Percentiles rank a stretch among this genome's conserved stretches.
These are phyloP conservation scores for Pygathrix nemaeus DNA, from an alignment of 2,113 vertebrate species.

Conservation along the genomic window DNA sequence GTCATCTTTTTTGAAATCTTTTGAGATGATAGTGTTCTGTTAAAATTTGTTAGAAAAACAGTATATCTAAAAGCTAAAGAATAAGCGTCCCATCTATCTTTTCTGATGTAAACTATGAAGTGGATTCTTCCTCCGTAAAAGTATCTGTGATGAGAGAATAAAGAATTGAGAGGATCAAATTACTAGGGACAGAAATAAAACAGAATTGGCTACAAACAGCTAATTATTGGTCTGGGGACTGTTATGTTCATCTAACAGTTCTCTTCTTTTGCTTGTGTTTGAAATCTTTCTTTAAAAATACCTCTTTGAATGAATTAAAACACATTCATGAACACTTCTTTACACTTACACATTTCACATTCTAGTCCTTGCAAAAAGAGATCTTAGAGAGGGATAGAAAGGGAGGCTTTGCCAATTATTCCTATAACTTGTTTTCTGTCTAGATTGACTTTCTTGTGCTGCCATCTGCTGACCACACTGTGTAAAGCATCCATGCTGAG, in stretches of 20 bases:
- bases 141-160: background rate
- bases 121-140: background rate
- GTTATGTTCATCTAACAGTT: background rate
- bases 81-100: background rate
- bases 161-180: background rate
- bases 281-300: background rate
- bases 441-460: background rate
- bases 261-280: background rate
- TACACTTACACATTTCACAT: background rate
- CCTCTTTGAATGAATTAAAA: background rate
- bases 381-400: background rate
- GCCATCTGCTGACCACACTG: constrained; percentile 45
- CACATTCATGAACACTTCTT: background rate
- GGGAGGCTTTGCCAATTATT: rapidly evolving
- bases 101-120: background rate
- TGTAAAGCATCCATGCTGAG: background rate
- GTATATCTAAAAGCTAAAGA: background rate
- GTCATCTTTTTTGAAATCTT: background rate
- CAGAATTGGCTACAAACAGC: background rate
- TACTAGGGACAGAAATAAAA: background rate
- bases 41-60: background rate
- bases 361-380: background rate
- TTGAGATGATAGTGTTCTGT: background rate
- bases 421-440: background rate
- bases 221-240: background rate